Evolutionary conservation across 2,797 vertebrate species (phyloP).

Genomic region (Dermochelys coriacea): DNA sequence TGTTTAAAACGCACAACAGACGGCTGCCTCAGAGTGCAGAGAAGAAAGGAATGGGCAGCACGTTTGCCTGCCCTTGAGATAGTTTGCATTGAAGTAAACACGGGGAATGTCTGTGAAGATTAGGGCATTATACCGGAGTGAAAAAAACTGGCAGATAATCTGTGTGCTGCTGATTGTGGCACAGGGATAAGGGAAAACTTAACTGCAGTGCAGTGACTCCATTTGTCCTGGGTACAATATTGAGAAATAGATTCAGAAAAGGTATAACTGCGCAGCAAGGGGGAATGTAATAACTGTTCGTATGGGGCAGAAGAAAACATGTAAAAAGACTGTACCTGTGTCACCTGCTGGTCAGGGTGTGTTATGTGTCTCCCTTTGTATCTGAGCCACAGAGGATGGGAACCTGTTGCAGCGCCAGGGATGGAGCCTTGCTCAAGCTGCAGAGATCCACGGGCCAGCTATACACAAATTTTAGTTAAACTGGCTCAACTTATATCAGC

Average conservation of each 20-base stretch:
- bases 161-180: background rate
- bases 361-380: background rate
- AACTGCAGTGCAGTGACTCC: background rate
- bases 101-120: background rate
- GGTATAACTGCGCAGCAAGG: background rate
- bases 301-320: background rate
- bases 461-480: background rate
- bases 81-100: background rate
- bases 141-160: background rate
- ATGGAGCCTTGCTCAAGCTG: background rate
- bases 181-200: background rate
- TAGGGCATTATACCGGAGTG: background rate
- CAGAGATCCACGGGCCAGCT: accelerated
- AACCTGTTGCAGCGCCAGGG: background rate
- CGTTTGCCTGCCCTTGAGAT: accelerated
- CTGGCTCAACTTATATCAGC: background rate
- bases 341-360: background rate
- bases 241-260: background rate
- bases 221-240: background rate
- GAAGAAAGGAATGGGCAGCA: background rate
- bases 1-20: background rate
- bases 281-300: background rate
- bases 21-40: background rate
- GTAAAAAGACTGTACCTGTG: background rate
- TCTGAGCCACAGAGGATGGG: background rate